A percentile compares a stretch with the other conserved stretches of the same genome.
phyloP scores from a whole-genome alignment of 2,113 vertebrate genomes.

The Eudyptes chrysolophus region DNA sequence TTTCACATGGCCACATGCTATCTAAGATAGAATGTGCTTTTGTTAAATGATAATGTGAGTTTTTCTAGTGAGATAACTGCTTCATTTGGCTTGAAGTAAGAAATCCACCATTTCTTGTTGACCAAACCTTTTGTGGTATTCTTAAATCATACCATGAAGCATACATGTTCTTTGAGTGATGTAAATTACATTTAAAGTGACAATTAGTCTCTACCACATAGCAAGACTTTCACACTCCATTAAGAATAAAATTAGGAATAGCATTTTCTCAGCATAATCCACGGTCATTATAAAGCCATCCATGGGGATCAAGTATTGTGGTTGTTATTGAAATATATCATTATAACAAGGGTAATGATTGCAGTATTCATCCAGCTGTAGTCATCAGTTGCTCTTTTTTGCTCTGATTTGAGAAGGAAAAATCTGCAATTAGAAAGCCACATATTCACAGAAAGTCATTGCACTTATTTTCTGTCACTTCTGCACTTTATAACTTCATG shows the following conservation, averaged over 20 bases:
- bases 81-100: background rate
- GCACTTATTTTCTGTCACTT: background rate
- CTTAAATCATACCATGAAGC: background rate
- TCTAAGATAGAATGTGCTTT: background rate
- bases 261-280: constrained; percentile 39
- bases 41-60: background rate
- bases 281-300: constrained; percentile 20
- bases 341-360: constrained; percentile 60
- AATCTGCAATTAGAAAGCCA: constrained; percentile 16
- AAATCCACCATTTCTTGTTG: constrained; percentile 8
- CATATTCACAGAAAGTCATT: background rate
- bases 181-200: constrained; percentile 4
- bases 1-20: background rate
- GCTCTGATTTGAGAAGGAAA: background rate
- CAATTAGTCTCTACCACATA: constrained; percentile 13
- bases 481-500: background rate
- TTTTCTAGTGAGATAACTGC: background rate
- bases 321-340: constrained; percentile 42
- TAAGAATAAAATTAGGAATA: constrained; percentile 50
- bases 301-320: constrained; percentile 2
- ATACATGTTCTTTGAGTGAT: constrained; percentile 36
- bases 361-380: constrained; percentile 18
- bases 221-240: constrained; percentile 49
- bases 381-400: constrained; percentile 3
- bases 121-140: background rate